Percentiles rank a stretch among this genome's conserved stretches.
phyloP scores from a whole-genome alignment of 1,140 invertebrate species.

The Subanguina moxae region DNA sequence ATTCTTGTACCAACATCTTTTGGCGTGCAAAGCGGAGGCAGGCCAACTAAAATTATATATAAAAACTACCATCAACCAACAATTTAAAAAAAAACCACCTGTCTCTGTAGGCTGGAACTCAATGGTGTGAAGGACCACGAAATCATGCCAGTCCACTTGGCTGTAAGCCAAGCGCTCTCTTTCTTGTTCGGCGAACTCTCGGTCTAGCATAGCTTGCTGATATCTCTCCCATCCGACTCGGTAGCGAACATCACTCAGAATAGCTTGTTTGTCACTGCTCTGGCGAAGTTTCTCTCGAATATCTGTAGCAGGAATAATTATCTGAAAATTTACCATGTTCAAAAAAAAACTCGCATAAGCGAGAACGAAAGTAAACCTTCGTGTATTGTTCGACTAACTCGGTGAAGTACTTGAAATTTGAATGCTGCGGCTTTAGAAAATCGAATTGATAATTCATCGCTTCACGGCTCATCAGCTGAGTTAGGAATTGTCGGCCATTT shows the following conservation, averaged over 20 bases:
- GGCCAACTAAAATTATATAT: slow-evolving; percentile 9
- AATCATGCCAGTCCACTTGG: slow-evolving; percentile 99
- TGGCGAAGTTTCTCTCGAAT: slow-evolving; percentile 34
- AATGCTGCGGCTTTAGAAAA: slow-evolving; percentile 95
- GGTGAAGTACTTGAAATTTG: slow-evolving; percentile 95
- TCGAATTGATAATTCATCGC: slow-evolving; percentile 98
- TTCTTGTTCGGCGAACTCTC: slow-evolving; percentile 88
- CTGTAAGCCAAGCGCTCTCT: slow-evolving; percentile 90
- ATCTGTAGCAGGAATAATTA: slow-evolving; percentile 37
- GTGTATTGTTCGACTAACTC: slow-evolving; percentile 96
- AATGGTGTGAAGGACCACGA: slow-evolving; percentile 97
- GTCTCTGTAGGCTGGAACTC: slow-evolving; percentile 93
- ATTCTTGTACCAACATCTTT: slow-evolving; percentile 50
- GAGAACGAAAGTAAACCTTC: slow-evolving; percentile 63
- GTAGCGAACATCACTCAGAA: slow-evolving; percentile 85
- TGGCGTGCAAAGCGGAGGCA: slow-evolving; percentile 47
- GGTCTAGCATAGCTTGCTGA: slow-evolving; percentile 68
- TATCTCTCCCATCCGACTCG: slow-evolving; percentile 91
- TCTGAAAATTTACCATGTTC: background rate
- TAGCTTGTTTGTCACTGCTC: slow-evolving; percentile 57
- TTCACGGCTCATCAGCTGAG: slow-evolving; percentile 94
- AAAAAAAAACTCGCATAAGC: no score
- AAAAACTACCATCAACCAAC: background rate
- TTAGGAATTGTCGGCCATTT: slow-evolving; percentile 93
- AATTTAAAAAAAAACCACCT: slow-evolving; percentile 65